Conservation (phyloP, 2,888 invertebrate genomes). For the Drosophila incognita region DNA sequence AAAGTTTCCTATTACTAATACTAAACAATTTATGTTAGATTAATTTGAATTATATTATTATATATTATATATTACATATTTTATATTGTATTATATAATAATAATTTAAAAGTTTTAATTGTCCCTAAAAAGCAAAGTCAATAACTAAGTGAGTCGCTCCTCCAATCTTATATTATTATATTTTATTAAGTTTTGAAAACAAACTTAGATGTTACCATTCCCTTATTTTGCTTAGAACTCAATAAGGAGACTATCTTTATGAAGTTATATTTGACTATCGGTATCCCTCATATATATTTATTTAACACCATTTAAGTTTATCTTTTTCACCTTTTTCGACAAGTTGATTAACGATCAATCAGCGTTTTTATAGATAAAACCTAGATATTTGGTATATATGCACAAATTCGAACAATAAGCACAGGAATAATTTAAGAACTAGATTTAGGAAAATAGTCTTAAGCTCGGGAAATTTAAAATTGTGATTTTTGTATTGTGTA, state of each 20-base stretch:
- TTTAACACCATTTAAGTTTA: background rate
- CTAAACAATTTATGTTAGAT: background rate
- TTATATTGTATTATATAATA: background rate
- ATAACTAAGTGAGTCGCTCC: no score
- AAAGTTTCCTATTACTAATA: background rate
- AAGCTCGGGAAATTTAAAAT: background rate
- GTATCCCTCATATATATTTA: background rate
- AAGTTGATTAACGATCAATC: background rate
- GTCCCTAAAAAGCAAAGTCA: background rate
- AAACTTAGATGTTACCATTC: background rate
- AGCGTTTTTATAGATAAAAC: background rate
- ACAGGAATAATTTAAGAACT: background rate
- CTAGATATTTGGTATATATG: background rate
- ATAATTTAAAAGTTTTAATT: background rate
- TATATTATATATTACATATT: background rate
- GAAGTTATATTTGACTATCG: background rate
- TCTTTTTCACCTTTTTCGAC: background rate
- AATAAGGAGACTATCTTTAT: no score
- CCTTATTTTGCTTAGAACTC: background rate
- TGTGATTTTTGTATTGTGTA: background rate
- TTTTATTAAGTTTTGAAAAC: background rate
- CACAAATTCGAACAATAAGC: background rate
- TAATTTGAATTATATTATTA: background rate
- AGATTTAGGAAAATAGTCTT: background rate
- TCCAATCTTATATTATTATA: background rate